These are phyloP conservation scores for Psittacula cyanocephala DNA, from an alignment of 2,113 vertebrate species.

Conservation along the genomic window DNA sequence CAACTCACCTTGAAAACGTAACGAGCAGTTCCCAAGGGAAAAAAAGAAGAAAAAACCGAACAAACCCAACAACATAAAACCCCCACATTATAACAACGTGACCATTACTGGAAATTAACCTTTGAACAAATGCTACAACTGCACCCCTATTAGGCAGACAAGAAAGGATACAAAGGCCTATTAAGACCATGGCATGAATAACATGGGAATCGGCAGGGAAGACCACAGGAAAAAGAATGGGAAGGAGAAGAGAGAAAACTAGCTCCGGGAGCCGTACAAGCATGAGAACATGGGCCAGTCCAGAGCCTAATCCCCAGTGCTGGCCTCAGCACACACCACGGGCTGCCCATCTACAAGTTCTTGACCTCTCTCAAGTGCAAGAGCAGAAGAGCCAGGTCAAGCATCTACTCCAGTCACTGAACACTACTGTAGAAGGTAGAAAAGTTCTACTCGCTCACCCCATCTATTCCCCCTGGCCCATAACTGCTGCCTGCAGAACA, in stretches of 20 bases:
- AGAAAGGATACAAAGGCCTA: not conserved
- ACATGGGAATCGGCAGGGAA: not conserved
- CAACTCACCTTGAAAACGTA: not conserved
- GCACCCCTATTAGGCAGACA: not conserved
- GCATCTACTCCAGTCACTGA: not conserved
- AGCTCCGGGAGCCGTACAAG: not conserved
- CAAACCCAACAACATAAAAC: not conserved
- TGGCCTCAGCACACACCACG: not conserved
- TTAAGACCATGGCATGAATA: not conserved
- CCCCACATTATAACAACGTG: not conserved
- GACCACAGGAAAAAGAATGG: not conserved
- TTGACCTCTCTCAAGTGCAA: not conserved
- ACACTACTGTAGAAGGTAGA: accelerated
- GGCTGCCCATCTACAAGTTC: not conserved
- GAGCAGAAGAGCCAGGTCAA: not conserved
- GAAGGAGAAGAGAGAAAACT: not conserved
- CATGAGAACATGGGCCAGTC: accelerated
- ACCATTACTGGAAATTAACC: not conserved
- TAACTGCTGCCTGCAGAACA: not conserved
- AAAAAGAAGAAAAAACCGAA: not conserved
- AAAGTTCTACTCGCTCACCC: not conserved
- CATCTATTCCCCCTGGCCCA: not conserved
- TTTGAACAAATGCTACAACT: not conserved
- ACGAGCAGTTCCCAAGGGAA: not conserved
- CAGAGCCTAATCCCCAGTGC: not conserved